Percentiles rank a stretch among this genome's conserved stretches.
Conservation (phyloP, 2,113 vertebrate species). For the Dipodomys ordii region DNA sequence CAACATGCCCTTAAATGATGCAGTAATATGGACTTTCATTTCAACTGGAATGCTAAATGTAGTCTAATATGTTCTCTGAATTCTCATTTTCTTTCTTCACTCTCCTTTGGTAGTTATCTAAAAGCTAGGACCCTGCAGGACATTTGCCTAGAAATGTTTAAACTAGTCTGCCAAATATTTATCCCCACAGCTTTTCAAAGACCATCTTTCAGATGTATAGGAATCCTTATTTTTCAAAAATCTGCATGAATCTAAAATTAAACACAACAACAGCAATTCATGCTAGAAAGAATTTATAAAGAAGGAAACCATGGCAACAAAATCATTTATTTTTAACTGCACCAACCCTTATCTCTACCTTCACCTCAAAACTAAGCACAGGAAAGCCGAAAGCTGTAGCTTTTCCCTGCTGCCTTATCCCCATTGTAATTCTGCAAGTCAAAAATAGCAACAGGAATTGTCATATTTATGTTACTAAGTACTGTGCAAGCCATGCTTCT, state of each 20-base stretch:
- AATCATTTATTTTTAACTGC: conserved; percentile 76
- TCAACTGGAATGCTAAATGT: conserved; percentile 27
- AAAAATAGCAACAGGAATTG: conserved; percentile 58
- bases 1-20: not conserved
- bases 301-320: conserved; percentile 81
- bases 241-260: conserved; percentile 82
- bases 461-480: conserved; percentile 34
- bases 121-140: conserved; percentile 44
- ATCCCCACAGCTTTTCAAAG: conserved; percentile 63
- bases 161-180: conserved; percentile 61
- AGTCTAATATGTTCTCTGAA: not conserved
- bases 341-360: conserved; percentile 55
- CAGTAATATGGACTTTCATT: conserved; percentile 3
- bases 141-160: conserved; percentile 65
- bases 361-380: conserved; percentile 48
- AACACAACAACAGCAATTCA: conserved; percentile 78
- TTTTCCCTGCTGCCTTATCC: conserved; percentile 1
- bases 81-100: conserved; percentile 17
- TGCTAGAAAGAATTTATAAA: conserved; percentile 66
- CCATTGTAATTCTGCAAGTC: conserved; percentile 28
- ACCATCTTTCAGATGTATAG: conserved; percentile 64
- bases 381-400: not conserved
- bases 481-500: not conserved
- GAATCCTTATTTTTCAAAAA: conserved; percentile 75
- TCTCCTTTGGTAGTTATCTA: conserved; percentile 56